Percentiles rank a stretch among this genome's conserved stretches.
phyloP scores from a whole-genome alignment of 2,797 vertebrate genomes.

The Emydoidea blandingii region DNA sequence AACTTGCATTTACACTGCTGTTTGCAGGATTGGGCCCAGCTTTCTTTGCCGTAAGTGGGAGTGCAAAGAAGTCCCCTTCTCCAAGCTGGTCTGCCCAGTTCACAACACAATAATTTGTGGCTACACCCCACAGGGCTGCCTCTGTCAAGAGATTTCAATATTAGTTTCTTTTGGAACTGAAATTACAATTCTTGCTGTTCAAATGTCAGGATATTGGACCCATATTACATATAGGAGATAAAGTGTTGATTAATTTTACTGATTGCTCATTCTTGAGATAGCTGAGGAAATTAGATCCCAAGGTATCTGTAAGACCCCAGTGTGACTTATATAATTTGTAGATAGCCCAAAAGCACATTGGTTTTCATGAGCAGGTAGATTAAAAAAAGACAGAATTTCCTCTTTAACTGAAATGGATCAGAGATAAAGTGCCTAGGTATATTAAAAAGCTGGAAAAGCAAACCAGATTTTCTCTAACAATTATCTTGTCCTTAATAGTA shows the following conservation, averaged over 20 bases:
- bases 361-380: slow-evolving; percentile 72
- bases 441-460: slow-evolving; percentile 65
- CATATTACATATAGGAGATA: slow-evolving; percentile 68
- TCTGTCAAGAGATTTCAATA: slow-evolving; percentile 26
- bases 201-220: slow-evolving; percentile 67
- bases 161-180: slow-evolving; percentile 56
- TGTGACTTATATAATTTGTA: slow-evolving; percentile 73
- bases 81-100: background rate
- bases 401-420: slow-evolving; percentile 75
- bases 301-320: slow-evolving; percentile 72
- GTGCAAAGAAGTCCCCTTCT: background rate
- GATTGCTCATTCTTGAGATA: slow-evolving; percentile 76
- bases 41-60: background rate
- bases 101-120: background rate
- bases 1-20: rapidly evolving
- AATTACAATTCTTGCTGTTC: slow-evolving; percentile 60
- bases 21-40: background rate
- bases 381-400: slow-evolving; percentile 74
- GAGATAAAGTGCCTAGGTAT: slow-evolving; percentile 64
- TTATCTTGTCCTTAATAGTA: slow-evolving; percentile 57
- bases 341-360: slow-evolving; percentile 72
- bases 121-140: slow-evolving; percentile 42
- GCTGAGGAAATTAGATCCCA: slow-evolving; percentile 79
- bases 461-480: slow-evolving; percentile 70
- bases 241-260: slow-evolving; percentile 80